Evolutionary conservation across 2,113 vertebrate genomes (phyloP), one percentile per base, ranked within the genome.

Genomic region (Callithrix jacchus): DNA sequence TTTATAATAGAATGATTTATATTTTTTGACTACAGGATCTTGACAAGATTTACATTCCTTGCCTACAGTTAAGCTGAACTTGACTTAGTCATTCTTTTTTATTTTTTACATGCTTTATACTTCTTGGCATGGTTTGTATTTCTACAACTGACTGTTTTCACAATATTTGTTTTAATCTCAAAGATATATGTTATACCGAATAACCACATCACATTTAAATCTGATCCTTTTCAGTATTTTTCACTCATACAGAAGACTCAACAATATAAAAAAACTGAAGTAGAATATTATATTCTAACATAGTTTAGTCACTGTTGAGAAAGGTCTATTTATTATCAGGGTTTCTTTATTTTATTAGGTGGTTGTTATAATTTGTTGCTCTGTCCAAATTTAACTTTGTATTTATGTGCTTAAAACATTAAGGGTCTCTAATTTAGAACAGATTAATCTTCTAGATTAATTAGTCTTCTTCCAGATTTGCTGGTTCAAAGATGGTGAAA

Each of bases 381-480:
- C 35, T 71, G 42, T 97, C 96, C 90, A 74, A 95, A 70, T 91
- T 74, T 87, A 23, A 13, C 21, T 97, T 95, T 21, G 56, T 83
- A 79, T 93, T 80, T 89, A 91, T 93, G 52, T 81, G 61, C 16
- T 92, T 70, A 96, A 77, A 85, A 10, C 37, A 18, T 40, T 79
- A 95, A 94, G 61, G 10, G 17, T 47, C 74, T 45, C 56, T 92
- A 93, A 84, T 58, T 96, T 94, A 80, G 17, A 97, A 27, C 52
- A 96, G 92, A 70, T 95, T 95, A 86, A 95, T 81, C 54, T 61
- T 61, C 58, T 61, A 27, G 25, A 61, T 61, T 61, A 61, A 70
- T 95, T 95, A 84, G 94, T 89, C 54, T 88, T 66, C 16, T 97
- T 93, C 92, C 91, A 74, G 7, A 12, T 95, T 96, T 95, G 86